phyloP scores from a whole-genome alignment of 2,888 invertebrate genomes.

The Hirtodrosophila confusa region DNA sequence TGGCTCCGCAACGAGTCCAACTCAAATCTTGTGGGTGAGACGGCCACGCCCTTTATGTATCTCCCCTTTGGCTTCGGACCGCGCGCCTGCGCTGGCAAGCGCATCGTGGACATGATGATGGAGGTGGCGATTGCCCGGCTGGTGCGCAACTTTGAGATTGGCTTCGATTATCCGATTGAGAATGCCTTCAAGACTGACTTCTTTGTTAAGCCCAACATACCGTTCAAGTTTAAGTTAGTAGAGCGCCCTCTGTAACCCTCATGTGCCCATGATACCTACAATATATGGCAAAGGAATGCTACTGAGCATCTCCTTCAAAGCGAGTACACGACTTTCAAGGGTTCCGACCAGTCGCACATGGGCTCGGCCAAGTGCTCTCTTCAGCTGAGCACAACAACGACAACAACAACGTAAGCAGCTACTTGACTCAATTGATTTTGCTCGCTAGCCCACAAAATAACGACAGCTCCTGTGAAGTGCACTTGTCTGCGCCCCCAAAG shows the following conservation, averaged over 20 bases:
- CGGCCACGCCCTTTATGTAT: slow-evolving; percentile 77
- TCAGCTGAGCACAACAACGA: slow-evolving; percentile 29
- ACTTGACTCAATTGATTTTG: slow-evolving; percentile 58
- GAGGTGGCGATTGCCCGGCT: slow-evolving; percentile 85
- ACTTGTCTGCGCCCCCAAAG: slow-evolving; percentile 48
- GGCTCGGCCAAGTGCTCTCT: slow-evolving; percentile 49
- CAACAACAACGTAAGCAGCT: slow-evolving; percentile 23
- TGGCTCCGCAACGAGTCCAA: slow-evolving; percentile 86
- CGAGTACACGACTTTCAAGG: slow-evolving; percentile 41
- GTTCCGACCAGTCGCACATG: slow-evolving; percentile 21
- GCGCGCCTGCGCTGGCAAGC: slow-evolving; percentile 88
- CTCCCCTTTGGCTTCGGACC: slow-evolving; percentile 81
- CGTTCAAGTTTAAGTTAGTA: slow-evolving; percentile 82
- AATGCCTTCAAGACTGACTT: slow-evolving; percentile 73
- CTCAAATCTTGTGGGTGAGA: slow-evolving; percentile 49
- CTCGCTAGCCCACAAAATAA: slow-evolving; percentile 35
- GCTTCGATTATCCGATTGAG: slow-evolving; percentile 83
- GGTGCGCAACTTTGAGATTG: slow-evolving; percentile 83
- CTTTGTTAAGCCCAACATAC: slow-evolving; percentile 82
- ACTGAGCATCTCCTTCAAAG: slow-evolving; percentile 23
- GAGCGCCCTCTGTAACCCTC: slow-evolving; percentile 56
- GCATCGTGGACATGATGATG: slow-evolving; percentile 90
- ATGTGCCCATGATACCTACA: slow-evolving; percentile 3
- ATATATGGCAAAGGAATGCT: slow-evolving; percentile 17
- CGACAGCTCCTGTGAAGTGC: slow-evolving; percentile 43